Evolutionary conservation across 1,140 invertebrate genomes (phyloP).

Genomic region (Cryptotermes secundus): DNA sequence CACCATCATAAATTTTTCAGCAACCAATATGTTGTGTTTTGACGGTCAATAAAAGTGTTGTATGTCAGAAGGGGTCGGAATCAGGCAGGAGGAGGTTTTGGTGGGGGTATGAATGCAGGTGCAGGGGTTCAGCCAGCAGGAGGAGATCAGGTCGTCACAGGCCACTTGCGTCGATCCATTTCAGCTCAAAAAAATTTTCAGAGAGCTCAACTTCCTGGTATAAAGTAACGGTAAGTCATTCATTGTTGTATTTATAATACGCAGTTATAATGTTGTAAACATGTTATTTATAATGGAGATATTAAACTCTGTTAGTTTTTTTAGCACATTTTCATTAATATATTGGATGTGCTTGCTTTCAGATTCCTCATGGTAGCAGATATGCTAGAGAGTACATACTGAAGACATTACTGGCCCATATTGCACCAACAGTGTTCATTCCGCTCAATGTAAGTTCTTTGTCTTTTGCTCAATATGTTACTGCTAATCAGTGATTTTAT

Average conservation of each 20-base stretch:
- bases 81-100: too few relatives aligned
- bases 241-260: too few relatives aligned
- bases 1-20: not conserved
- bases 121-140: not conserved
- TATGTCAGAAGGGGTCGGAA: not conserved
- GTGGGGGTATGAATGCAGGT: too few relatives aligned
- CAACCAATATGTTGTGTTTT: too few relatives aligned
- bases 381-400: constrained; percentile 69
- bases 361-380: constrained; percentile 71
- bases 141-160: not conserved
- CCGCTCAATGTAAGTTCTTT: constrained; percentile 55
- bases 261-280: too few relatives aligned
- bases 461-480: too few relatives aligned
- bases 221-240: not conserved
- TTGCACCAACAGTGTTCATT: constrained; percentile 63
- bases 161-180: not conserved
- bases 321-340: not conserved
- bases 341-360: constrained; percentile 33
- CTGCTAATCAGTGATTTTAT: too few relatives aligned
- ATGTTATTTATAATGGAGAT: too few relatives aligned
- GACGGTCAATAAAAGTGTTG: too few relatives aligned
- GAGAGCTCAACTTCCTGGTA: not conserved
- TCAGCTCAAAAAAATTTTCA: not conserved
- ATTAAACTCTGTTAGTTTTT: too few relatives aligned
- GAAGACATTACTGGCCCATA: constrained; percentile 56